Conservation (phyloP, 1,140 invertebrate species). For the Drosophila melanica region DNA sequence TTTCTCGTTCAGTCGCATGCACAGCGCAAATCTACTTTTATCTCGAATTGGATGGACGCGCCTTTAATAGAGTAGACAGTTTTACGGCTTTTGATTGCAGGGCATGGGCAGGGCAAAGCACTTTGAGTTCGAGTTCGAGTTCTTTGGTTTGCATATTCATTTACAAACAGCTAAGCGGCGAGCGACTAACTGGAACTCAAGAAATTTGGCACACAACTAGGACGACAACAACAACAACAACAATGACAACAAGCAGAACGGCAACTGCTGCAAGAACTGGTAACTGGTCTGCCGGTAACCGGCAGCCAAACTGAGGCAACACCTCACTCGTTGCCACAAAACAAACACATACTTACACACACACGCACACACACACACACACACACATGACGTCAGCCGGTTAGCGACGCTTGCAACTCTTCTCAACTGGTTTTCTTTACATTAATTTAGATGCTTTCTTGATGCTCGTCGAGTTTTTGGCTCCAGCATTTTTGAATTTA, state of each 20-base stretch:
- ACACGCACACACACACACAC: constrained; percentile 9
- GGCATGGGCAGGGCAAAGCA: constrained; percentile 32
- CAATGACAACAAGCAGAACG: constrained; percentile 30
- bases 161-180: constrained; percentile 38
- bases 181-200: constrained; percentile 68
- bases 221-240: constrained; percentile 57
- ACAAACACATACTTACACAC: background rate
- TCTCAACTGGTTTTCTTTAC: constrained; percentile 66
- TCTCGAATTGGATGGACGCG: background rate
- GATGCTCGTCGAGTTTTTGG: constrained; percentile 54
- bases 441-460: constrained; percentile 81
- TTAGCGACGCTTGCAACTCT: constrained; percentile 43
- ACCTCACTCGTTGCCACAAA: constrained; percentile 13
- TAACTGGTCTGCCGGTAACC: constrained; percentile 66
- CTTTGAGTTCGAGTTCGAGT: constrained; percentile 34
- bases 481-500: constrained; percentile 59
- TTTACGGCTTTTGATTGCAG: constrained; percentile 32
- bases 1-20: background rate
- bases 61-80: background rate
- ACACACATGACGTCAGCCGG: constrained; percentile 68
- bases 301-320: constrained; percentile 59
- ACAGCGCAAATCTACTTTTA: background rate
- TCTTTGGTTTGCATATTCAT: constrained; percentile 50
- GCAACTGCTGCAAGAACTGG: constrained; percentile 71
- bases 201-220: constrained; percentile 80